Conservation (phyloP, 2,797 vertebrate genomes). For the Podarcis siculus region DNA sequence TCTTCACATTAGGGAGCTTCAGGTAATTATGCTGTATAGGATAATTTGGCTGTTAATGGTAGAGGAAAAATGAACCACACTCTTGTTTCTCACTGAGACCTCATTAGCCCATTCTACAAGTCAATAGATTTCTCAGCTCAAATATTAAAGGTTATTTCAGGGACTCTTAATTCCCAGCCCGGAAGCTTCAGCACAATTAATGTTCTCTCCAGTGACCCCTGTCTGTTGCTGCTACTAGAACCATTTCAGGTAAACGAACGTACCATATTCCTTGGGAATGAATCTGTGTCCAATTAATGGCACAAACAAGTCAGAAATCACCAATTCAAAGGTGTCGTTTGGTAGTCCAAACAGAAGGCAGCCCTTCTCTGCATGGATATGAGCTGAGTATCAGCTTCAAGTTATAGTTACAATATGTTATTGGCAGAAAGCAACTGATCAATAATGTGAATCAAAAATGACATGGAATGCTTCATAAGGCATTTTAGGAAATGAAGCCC, state of each 20-base stretch:
- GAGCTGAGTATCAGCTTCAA: neutral
- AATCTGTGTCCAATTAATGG: neutral
- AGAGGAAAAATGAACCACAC: neutral
- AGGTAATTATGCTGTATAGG: neutral
- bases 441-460: neutral
- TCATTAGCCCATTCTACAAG: conserved; percentile 18
- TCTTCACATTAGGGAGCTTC: neutral
- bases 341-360: neutral
- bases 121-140: conserved; percentile 3
- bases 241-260: neutral
- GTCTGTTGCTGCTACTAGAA: neutral
- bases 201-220: neutral
- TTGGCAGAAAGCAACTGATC: neutral
- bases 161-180: neutral
- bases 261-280: neutral
- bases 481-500: neutral
- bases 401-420: neutral
- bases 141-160: neutral
- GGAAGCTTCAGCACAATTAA: neutral
- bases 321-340: neutral
- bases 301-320: conserved; percentile 4
- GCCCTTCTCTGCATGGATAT: neutral
- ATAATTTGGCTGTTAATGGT: neutral
- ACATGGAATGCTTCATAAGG: neutral
- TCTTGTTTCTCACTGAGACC: neutral